Percentiles rank a stretch among this genome's conserved stretches.
These are phyloP conservation scores for Callorhinus ursinus DNA, from an alignment of 2,113 vertebrate genomes.

Conservation along the genomic window DNA sequence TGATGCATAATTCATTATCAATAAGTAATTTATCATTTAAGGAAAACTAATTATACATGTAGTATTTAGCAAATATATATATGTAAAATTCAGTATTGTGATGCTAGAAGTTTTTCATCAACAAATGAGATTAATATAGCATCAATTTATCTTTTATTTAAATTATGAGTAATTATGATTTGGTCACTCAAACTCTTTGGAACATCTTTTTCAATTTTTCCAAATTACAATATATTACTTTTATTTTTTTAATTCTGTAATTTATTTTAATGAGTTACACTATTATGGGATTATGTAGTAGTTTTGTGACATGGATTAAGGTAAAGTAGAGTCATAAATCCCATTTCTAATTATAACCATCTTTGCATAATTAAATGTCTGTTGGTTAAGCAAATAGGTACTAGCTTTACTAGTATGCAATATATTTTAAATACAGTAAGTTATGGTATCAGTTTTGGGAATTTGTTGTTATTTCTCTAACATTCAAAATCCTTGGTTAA, in stretches of 20 bases:
- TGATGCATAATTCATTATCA: background rate
- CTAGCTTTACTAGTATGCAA: background rate
- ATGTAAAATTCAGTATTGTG: background rate
- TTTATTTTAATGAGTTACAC: background rate
- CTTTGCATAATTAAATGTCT: background rate
- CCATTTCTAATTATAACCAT: background rate
- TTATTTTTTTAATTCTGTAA: background rate
- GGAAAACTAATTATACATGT: background rate
- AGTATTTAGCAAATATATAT: background rate
- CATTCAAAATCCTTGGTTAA: background rate
- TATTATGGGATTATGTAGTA: background rate
- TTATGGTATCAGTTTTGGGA: background rate
- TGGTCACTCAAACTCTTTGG: background rate
- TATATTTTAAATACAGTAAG: background rate
- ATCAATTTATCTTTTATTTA: background rate
- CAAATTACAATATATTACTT: background rate
- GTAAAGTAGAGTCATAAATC: background rate
- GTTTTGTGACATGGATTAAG: background rate
- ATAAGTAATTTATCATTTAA: background rate
- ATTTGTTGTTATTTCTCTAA: background rate
- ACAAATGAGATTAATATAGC: background rate
- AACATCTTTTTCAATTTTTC: background rate
- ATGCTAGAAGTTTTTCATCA: background rate
- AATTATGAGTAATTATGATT: background rate
- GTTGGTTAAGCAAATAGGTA: slow-evolving; percentile 3